phyloP scores from a whole-genome alignment of 1,140 invertebrate species.

The Drosophila aff. region DNA sequence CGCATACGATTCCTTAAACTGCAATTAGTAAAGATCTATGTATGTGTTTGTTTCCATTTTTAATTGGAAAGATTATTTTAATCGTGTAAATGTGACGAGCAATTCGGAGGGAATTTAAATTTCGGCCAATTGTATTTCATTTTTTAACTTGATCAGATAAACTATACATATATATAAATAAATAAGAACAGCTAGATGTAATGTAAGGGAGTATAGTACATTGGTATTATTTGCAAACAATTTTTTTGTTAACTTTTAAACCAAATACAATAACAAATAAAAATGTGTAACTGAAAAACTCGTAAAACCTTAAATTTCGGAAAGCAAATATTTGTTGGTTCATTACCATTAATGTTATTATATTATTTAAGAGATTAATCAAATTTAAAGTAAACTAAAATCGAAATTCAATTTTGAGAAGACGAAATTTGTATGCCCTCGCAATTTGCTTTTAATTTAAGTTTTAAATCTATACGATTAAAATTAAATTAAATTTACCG shows the following conservation, averaged over 20 bases:
- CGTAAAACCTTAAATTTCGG: too few species aligned
- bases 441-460: too few species aligned
- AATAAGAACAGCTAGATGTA: too few species aligned
- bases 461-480: neutral
- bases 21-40: slow-evolving; percentile 4
- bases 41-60: neutral
- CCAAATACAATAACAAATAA: neutral
- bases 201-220: too few species aligned
- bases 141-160: neutral
- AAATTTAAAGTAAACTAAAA: neutral
- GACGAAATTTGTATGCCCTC: neutral
- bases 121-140: neutral
- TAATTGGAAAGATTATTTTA: neutral
- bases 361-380: neutral
- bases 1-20: slow-evolving; percentile 6
- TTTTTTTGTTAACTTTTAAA: too few species aligned
- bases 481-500: neutral
- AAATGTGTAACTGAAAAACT: neutral
- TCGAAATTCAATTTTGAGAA: neutral
- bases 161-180: too few species aligned
- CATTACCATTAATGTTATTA: neutral
- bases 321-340: neutral
- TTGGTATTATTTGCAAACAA: too few species aligned
- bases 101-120: neutral
- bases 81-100: neutral